Conservation (phyloP, 2,888 invertebrate species). For the Drosophila meridiana region DNA sequence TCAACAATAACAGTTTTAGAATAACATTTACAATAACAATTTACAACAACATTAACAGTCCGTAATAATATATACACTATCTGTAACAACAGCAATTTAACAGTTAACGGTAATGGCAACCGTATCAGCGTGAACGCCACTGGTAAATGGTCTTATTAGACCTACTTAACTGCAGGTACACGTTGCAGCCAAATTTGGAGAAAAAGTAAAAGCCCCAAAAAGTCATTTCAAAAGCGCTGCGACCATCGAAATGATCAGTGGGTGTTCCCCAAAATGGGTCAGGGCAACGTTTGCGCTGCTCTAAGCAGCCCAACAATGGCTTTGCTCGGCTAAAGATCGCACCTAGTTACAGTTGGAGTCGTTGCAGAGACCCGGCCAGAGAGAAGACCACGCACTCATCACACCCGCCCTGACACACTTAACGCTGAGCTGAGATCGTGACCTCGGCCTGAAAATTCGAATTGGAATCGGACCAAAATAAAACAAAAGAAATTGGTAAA, state of each 20-base stretch:
- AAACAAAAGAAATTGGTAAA: background rate
- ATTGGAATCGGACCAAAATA: constrained; percentile 26
- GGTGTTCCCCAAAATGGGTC: constrained; percentile 75
- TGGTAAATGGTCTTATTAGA: constrained; percentile 56
- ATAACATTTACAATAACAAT: background rate
- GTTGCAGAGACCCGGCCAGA: constrained; percentile 7
- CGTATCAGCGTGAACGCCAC: constrained; percentile 19
- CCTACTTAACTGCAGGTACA: constrained; percentile 55
- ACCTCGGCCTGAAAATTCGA: constrained; percentile 47
- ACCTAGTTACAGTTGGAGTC: constrained; percentile 7
- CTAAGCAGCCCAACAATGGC: constrained; percentile 42
- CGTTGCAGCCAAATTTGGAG: constrained; percentile 46
- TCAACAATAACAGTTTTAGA: background rate
- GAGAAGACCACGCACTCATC: constrained; percentile 61
- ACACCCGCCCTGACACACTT: constrained; percentile 73
- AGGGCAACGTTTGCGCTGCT: constrained; percentile 55
- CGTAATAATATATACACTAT: background rate
- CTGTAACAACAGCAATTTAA: constrained; percentile 9
- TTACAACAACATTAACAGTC: background rate
- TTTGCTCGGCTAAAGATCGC: constrained; percentile 31
- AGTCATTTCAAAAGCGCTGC: constrained; percentile 53
- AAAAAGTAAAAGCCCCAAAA: constrained; percentile 54
- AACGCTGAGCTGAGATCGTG: constrained; percentile 49
- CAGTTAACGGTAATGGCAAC: constrained; percentile 12
- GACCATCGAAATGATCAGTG: constrained; percentile 62